These are phyloP conservation scores for Synanthedon andrenaeformis DNA, from an alignment of 2,888 invertebrate species.

Conservation along the genomic window DNA sequence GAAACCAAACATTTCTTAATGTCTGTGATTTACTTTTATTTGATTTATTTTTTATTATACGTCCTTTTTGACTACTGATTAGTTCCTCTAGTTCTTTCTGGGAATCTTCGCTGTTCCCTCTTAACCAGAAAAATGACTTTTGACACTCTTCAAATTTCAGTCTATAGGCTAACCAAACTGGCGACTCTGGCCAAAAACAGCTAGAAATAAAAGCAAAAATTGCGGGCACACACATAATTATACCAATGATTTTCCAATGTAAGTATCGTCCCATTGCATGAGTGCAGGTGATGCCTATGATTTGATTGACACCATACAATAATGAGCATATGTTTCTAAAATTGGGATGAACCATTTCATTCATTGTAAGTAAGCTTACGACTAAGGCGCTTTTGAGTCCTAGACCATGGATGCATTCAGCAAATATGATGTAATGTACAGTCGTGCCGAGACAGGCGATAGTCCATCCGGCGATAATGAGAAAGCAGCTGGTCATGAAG, in stretches of 20 bases:
- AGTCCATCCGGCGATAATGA: constrained; percentile 13
- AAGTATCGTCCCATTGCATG: constrained; percentile 11
- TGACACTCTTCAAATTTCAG: constrained; percentile 13
- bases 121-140: constrained; percentile 9
- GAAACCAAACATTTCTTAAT: neutral
- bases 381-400: constrained; percentile 12
- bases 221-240: constrained; percentile 10
- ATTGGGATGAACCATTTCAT: constrained; percentile 15
- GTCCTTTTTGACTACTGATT: neutral
- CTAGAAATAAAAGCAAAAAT: constrained; percentile 6
- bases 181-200: constrained; percentile 14
- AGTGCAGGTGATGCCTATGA: constrained; percentile 10
- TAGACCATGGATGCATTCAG: constrained; percentile 15
- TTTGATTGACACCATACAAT: constrained; percentile 8
- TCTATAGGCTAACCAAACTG: constrained; percentile 16
- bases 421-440: constrained; percentile 8
- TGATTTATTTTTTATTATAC: neutral
- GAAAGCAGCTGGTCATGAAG: constrained; percentile 13
- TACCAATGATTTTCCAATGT: constrained; percentile 13
- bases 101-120: constrained; percentile 9
- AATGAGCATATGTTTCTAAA: constrained; percentile 11
- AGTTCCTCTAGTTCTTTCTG: constrained; percentile 9
- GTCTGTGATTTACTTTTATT: neutral
- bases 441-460: constrained; percentile 7
- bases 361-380: constrained; percentile 12